Evolutionary conservation across 2,797 vertebrate genomes (phyloP), one percentile per base, ranked within the genome.

Genomic region (Manis pentadactyla): DNA sequence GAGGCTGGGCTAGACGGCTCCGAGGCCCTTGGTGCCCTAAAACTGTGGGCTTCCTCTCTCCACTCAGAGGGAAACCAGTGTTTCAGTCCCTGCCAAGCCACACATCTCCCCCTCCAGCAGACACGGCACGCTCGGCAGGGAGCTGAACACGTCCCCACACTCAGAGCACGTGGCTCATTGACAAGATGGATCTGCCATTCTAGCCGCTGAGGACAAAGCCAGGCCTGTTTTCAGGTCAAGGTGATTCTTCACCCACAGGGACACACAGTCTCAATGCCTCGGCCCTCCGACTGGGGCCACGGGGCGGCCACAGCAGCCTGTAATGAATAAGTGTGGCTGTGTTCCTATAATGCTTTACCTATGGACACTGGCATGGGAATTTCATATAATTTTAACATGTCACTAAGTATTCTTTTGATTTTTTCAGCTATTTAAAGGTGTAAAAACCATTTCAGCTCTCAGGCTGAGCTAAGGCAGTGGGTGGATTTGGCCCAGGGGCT

Each of bases 271-370:
- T 46, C 46, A 46, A 12, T 46, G 46, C 46, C 1, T 27, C 10
- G 2, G 55, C n/a, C 39, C 27, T 5, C 23, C 31, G 13, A 14
- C 4, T 5, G 23, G 10, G 7, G 55, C 82, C 42, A 69, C 39
- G 0, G 8, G 4, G 77, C 53, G 19, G 69, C 71, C 15, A 4
- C 34, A 55, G 37, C 34, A 18, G 73, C 9, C 9, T 0, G 21
- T 13, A 18, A 51, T 1, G 4, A 53, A 7, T 13, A 53, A 75
- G 19, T 0, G 0, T 11, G 23, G 37, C 64, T 1, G 55, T 23
- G 13, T 59, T 46, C 81, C 71, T 14, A 12, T 4, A 4, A 59
- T 9, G 29, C 25, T 61, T 64, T 9, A 55, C 15, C 82, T n/a
- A 31, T 17, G 13, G 68, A 57, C 31, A 10, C 66, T 42, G 31